phyloP scores from a whole-genome alignment of 2,797 vertebrate genomes.

The Spea hammondii region DNA sequence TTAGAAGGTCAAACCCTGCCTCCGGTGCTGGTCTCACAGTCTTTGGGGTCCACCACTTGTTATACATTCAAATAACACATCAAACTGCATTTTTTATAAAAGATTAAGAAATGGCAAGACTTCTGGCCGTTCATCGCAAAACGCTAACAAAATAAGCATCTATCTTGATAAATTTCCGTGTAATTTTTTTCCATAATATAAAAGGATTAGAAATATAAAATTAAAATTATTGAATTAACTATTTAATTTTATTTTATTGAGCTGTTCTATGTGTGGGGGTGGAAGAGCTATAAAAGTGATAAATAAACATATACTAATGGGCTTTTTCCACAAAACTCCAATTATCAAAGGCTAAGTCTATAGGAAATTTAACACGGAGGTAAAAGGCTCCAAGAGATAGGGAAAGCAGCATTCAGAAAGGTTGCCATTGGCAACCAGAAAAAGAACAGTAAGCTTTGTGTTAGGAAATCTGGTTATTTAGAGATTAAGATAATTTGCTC shows the following conservation, averaged over 20 bases:
- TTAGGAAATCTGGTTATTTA: constrained; percentile 53
- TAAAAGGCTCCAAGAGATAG: constrained; percentile 30
- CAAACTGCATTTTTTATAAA: no score
- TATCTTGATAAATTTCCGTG: no score
- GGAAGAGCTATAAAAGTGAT: constrained; percentile 55
- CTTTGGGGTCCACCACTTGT: no score
- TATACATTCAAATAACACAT: no score
- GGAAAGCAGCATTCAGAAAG: constrained; percentile 30
- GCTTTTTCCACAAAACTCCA: constrained; percentile 59
- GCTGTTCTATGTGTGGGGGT: constrained; percentile 40
- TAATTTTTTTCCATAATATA: background rate
- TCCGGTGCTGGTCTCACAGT: no score
- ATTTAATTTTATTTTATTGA: constrained; percentile 54
- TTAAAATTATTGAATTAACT: constrained; percentile 17
- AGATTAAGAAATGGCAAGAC: no score
- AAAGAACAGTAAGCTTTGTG: constrained; percentile 53
- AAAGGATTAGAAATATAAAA: constrained; percentile 43
- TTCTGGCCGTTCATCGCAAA: no score
- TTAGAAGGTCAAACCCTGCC: no score
- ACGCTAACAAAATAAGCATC: no score
- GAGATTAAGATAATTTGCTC: constrained; percentile 51
- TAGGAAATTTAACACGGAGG: constrained; percentile 58
- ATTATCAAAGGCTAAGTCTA: constrained; percentile 52
- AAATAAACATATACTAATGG: constrained; percentile 58
- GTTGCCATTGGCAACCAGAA: constrained; percentile 43